phyloP scores from a whole-genome alignment of 2,113 vertebrate species.

The Gopherus flavomarginatus region DNA sequence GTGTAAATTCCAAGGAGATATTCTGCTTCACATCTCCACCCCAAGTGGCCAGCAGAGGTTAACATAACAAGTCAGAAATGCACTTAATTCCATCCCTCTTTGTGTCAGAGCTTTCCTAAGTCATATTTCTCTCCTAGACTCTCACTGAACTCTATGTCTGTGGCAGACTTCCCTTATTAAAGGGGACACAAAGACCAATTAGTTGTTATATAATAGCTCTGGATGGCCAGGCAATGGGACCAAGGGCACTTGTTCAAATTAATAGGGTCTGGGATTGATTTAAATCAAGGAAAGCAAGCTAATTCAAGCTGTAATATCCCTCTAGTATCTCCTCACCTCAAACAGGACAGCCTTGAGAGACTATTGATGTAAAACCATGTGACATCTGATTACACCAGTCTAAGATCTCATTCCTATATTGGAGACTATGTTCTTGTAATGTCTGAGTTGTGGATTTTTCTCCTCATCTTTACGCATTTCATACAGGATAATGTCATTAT shows the following conservation, averaged over 20 bases:
- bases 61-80: constrained; percentile 28
- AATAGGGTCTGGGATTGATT: constrained; percentile 64
- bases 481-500: fast-evolving
- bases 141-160: background rate
- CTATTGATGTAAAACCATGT: background rate
- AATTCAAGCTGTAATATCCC: background rate
- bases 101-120: background rate
- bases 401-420: background rate
- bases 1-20: background rate
- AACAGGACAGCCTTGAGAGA: background rate
- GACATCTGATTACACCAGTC: fast-evolving
- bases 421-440: background rate
- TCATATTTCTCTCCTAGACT: fast-evolving
- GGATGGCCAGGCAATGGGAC: constrained; percentile 30
- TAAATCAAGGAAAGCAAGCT: background rate
- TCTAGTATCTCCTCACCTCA: constrained; percentile 18
- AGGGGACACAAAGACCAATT: constrained; percentile 66
- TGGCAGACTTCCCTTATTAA: constrained; percentile 52
- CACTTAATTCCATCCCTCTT: background rate
- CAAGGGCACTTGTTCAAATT: constrained; percentile 55
- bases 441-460: background rate
- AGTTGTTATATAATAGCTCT: constrained; percentile 73
- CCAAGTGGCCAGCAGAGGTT: constrained; percentile 36
- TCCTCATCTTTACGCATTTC: background rate
- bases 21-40: background rate